These are phyloP conservation scores for Danio aesculapii DNA, from an alignment of 2,797 vertebrate species.

Conservation along the genomic window DNA sequence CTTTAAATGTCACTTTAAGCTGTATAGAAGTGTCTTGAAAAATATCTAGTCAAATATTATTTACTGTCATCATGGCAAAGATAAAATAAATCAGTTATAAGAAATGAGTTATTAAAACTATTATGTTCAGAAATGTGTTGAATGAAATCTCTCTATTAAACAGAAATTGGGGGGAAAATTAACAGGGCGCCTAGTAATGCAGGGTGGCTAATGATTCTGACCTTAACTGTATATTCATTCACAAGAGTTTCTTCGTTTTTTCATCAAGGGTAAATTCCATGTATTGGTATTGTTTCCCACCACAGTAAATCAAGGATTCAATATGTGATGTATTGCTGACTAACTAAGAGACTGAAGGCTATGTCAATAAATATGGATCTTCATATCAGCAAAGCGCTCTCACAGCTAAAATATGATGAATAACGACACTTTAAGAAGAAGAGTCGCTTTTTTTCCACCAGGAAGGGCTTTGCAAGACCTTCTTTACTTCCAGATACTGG, in stretches of 20 bases:
- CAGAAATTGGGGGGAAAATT: too few species aligned
- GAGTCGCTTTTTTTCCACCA: not conserved
- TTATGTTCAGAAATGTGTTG: too few species aligned
- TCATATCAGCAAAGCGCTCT: not conserved
- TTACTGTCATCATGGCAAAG: too few species aligned
- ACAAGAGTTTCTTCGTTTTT: not conserved
- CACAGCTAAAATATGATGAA: conserved; percentile 8
- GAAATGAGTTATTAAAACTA: too few species aligned
- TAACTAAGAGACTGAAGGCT: conserved; percentile 3
- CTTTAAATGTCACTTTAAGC: too few species aligned
- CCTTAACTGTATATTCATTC: conserved; percentile 7
- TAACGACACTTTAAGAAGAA: not conserved
- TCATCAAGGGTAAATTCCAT: not conserved
- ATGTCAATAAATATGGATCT: conserved; percentile 13
- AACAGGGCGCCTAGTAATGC: too few species aligned
- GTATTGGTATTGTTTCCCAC: not conserved
- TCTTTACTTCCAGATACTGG: not conserved
- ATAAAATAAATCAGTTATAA: too few species aligned
- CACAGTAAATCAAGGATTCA: not conserved
- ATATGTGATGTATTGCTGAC: not conserved
- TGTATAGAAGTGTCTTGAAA: too few species aligned
- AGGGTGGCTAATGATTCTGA: too few species aligned
- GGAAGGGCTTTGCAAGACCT: not conserved
- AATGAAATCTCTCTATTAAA: too few species aligned
- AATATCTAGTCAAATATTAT: too few species aligned